Evolutionary conservation across 2,113 vertebrate species (phyloP).

Genomic region (Beaufortia kweichowensis): DNA sequence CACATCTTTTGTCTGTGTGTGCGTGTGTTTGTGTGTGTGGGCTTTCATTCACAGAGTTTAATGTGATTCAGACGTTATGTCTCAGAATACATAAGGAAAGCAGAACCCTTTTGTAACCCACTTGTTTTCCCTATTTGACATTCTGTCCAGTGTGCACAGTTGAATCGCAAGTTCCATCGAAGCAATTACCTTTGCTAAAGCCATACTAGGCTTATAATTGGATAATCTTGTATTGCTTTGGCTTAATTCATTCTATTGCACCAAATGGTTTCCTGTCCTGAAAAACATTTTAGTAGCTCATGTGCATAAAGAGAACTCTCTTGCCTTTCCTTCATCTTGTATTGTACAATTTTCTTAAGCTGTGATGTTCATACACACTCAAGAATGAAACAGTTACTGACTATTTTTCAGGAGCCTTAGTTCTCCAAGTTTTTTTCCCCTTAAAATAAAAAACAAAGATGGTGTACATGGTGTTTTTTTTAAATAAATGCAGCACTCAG

Average conservation of each 20-base stretch:
- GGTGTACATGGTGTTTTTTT: too few relatives aligned
- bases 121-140: slow-evolving; percentile 34
- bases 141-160: slow-evolving; percentile 4
- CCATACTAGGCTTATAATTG: slow-evolving; percentile 63
- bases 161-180: slow-evolving; percentile 32
- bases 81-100: slow-evolving; percentile 36
- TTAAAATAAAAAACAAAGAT: not conserved
- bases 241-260: slow-evolving; percentile 70
- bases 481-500: too few relatives aligned
- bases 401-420: not conserved
- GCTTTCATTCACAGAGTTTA: slow-evolving; percentile 40
- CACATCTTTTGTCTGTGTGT: slow-evolving; percentile 30
- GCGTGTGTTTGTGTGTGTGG: slow-evolving; percentile 24
- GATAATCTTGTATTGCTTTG: slow-evolving; percentile 70
- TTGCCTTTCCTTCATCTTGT: not conserved
- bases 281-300: slow-evolving; percentile 74
- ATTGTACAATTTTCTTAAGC: not conserved
- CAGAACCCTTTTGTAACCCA: slow-evolving; percentile 21
- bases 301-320: slow-evolving; percentile 77
- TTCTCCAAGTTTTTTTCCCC: not conserved
- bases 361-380: not conserved
- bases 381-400: not conserved
- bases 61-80: slow-evolving; percentile 45
- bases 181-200: slow-evolving; percentile 58
- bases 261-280: slow-evolving; percentile 71